phyloP scores from a whole-genome alignment of 2,113 vertebrate genomes.

The Bubo bubo region DNA sequence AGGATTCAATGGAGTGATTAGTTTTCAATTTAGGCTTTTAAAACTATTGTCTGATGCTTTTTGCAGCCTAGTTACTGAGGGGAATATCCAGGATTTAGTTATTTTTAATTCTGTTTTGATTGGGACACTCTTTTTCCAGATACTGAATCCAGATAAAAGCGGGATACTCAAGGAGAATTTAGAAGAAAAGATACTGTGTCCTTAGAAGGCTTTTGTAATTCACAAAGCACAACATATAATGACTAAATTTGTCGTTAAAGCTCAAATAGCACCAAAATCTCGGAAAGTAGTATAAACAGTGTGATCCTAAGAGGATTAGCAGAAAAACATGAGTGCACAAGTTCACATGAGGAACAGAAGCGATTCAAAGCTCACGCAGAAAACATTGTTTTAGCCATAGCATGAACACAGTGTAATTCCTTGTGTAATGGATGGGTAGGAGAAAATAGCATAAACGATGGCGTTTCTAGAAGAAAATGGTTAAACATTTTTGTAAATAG shows the following conservation, averaged over 20 bases:
- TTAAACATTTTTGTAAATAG: neutral
- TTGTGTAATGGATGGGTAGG: neutral
- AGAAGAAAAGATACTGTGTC: slow-evolving; percentile 9
- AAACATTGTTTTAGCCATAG: accelerated
- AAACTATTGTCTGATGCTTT: slow-evolving; percentile 34
- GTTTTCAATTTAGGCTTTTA: slow-evolving; percentile 57
- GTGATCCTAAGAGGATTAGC: slow-evolving; percentile 32
- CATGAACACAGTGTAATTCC: neutral
- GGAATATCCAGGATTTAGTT: slow-evolving; percentile 37
- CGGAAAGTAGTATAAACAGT: neutral
- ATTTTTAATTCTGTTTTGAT: slow-evolving; percentile 39
- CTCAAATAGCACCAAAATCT: slow-evolving; percentile 8
- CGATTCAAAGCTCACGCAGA: neutral
- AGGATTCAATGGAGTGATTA: slow-evolving; percentile 52
- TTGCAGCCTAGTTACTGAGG: slow-evolving; percentile 8
- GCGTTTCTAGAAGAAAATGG: neutral
- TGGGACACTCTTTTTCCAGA: neutral
- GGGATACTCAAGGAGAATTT: neutral
- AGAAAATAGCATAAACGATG: neutral
- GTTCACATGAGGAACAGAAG: neutral
- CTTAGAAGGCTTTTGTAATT: slow-evolving; percentile 28
- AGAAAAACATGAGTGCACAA: neutral
- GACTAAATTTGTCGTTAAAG: slow-evolving; percentile 20
- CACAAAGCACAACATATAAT: neutral
- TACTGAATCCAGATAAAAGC: slow-evolving; percentile 25